Conservation (phyloP, 2,797 vertebrate genomes). For the Amblyopsis hoosieri region DNA sequence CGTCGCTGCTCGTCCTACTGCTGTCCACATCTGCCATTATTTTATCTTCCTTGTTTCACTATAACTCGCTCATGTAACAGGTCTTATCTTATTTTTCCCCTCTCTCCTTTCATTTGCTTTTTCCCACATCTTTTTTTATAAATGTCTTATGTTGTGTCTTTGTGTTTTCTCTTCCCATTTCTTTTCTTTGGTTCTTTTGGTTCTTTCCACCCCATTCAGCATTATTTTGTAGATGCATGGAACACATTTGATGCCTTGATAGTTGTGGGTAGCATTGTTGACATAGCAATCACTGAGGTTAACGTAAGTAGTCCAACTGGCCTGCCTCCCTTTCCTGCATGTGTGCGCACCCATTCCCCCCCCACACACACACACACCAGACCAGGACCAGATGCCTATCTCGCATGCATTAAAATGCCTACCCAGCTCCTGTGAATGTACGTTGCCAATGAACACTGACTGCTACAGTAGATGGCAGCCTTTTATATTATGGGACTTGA, state of each 20-base stretch:
- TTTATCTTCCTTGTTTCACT: slow-evolving; percentile 20
- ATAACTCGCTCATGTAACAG: too few relatives aligned
- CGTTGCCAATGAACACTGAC: slow-evolving; percentile 14
- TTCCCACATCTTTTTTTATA: slow-evolving; percentile 68
- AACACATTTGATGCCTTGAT: slow-evolving; percentile 99
- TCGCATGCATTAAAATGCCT: slow-evolving; percentile 67
- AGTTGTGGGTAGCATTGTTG: slow-evolving; percentile 99
- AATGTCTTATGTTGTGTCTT: slow-evolving; percentile 78
- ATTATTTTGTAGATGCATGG: slow-evolving; percentile 99
- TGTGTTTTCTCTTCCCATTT: slow-evolving; percentile 47
- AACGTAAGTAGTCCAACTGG: slow-evolving; percentile 97
- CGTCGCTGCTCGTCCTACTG: slow-evolving; percentile 69
- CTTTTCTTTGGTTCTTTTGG: slow-evolving; percentile 63
- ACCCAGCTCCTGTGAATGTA: slow-evolving; percentile 47
- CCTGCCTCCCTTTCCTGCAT: slow-evolving; percentile 70
- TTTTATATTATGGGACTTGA: too few relatives aligned
- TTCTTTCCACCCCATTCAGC: slow-evolving; percentile 87
- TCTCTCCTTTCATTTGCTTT: slow-evolving; percentile 75
- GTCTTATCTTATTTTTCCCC: slow-evolving; percentile 53
- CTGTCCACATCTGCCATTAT: slow-evolving; percentile 66
- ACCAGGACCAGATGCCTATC: slow-evolving; percentile 68
- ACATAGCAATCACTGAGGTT: slow-evolving; percentile 99
- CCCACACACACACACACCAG: slow-evolving; percentile 26
- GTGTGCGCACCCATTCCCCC: slow-evolving; percentile 64
- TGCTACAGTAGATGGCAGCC: slow-evolving; percentile 26